Percentiles rank a stretch among this genome's conserved stretches.
These are phyloP conservation scores for Clupea harengus DNA, from an alignment of 2,113 vertebrate species.

Conservation along the genomic window DNA sequence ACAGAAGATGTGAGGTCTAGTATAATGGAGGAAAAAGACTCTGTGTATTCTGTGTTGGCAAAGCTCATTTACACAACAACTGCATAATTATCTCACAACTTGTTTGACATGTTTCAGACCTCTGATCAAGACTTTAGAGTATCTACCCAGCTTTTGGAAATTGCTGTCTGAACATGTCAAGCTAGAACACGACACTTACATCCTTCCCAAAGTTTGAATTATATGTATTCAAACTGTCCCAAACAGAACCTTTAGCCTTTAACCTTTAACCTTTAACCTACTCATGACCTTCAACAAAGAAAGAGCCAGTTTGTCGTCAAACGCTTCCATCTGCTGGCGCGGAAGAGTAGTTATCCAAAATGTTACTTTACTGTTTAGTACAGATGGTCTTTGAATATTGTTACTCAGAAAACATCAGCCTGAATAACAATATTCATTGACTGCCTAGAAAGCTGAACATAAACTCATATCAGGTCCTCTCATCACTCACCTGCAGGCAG, in stretches of 20 bases:
- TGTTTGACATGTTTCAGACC: too few relatives aligned
- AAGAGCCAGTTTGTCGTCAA: background rate
- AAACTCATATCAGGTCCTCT: background rate
- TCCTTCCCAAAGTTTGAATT: background rate
- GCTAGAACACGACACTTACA: background rate
- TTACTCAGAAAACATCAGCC: background rate
- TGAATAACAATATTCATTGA: too few relatives aligned
- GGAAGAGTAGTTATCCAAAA: background rate
- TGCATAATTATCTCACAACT: too few relatives aligned
- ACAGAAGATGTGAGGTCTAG: background rate
- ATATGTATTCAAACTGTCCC: background rate
- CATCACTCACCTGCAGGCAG: constrained; percentile 77
- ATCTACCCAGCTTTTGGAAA: too few relatives aligned
- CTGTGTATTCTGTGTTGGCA: background rate
- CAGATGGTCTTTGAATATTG: background rate
- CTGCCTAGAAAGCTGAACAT: background rate
- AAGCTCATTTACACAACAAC: too few relatives aligned
- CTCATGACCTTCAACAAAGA: background rate
- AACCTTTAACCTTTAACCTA: too few relatives aligned
- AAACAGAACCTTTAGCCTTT: background rate
- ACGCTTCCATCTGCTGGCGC: background rate
- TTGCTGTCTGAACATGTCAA: too few relatives aligned
- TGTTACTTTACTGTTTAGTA: background rate
- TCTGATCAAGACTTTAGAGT: too few relatives aligned
- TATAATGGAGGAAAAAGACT: background rate